Base-by-base conservation (phyloP, 2,113 vertebrate genomes). In the Eulemur rufifrons region DNA sequence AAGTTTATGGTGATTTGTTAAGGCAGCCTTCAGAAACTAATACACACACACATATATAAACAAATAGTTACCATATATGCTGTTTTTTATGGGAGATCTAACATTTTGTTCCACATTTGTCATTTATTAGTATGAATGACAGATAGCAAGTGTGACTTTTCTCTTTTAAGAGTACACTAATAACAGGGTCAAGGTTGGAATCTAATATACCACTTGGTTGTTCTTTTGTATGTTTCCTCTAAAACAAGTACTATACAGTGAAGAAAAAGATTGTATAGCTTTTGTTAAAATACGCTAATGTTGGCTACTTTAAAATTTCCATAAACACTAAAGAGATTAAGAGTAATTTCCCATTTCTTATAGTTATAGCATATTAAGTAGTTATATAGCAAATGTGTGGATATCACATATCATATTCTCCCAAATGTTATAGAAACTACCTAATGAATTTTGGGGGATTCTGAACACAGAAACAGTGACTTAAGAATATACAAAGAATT, bases 101-200 rank as follows among this genome's bases (percentile, higher is more conserved):
- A 61, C 25, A 89, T 83, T 78, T 80, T 80, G 2, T 73, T 64
- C 42, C 29, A 86, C 7, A 86, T 54, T 74, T 27, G 89, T 73
- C 64, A 73, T 69, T 78, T n/a, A 86, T 52, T 78, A 78, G 13
- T 34, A 61, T 42, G 45, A 92, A 83, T 39, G 92, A 82, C 20
- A 81, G 37, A 27, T 0, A 56, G 56, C 13, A 85, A 56, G 52
- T 66, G 8, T 91, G 82, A 91, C 11, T 71, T 59, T 94, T 66
- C n/a, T 82, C 29, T 64, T 86, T 86, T n/a, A 63, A 91, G 78
- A 78, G 81, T 68, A 85, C 23, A 77, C 37, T 69, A 95, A 69
- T 78, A 86, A 84, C 8, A 59, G 59, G 23, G 68, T 90, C 69
- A 68, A 50, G 52, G 61, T 50, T 81, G 71, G 18, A 73, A 39